Evolutionary conservation across 2,888 invertebrate species (phyloP).

Genomic region (Frankliniella intonsa): DNA sequence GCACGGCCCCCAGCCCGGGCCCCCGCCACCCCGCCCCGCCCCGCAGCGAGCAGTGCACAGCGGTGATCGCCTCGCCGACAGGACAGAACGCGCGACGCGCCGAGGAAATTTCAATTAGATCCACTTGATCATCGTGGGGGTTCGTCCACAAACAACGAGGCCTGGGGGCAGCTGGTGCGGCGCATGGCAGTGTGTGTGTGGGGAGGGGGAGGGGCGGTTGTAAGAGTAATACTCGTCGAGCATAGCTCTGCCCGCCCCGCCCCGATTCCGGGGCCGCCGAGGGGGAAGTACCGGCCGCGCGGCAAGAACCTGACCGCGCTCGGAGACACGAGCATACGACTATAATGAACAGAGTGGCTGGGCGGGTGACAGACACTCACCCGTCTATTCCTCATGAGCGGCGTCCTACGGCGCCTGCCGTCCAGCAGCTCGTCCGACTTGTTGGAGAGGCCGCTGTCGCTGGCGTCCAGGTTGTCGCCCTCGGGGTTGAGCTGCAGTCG

Average conservation of each 20-base stretch:
- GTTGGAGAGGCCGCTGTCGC: conserved; percentile 23
- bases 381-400: conserved; percentile 30
- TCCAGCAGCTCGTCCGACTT: conserved; percentile 4
- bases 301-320: not conserved
- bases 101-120: conserved; percentile 27
- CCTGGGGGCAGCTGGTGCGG: too few species aligned
- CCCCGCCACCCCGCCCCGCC: not conserved
- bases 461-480: conserved; percentile 21
- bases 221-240: too few species aligned
- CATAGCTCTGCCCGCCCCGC: too few species aligned
- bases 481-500: conserved; percentile 1
- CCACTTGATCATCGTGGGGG: not conserved
- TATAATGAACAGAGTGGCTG: not conserved
- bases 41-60: not conserved
- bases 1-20: not conserved
- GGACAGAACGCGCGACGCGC: not conserved
- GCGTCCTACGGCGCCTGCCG: conserved; percentile 21
- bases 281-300: not conserved
- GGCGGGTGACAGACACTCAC: conserved; percentile 26
- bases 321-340: not conserved
- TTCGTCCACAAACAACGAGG: not conserved
- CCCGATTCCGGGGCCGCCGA: too few species aligned
- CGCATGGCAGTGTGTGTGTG: too few species aligned
- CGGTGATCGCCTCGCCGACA: not conserved
- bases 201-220: too few species aligned